Conservation (phyloP, 2,797 vertebrate species). For the Micromesistius poutassou region DNA sequence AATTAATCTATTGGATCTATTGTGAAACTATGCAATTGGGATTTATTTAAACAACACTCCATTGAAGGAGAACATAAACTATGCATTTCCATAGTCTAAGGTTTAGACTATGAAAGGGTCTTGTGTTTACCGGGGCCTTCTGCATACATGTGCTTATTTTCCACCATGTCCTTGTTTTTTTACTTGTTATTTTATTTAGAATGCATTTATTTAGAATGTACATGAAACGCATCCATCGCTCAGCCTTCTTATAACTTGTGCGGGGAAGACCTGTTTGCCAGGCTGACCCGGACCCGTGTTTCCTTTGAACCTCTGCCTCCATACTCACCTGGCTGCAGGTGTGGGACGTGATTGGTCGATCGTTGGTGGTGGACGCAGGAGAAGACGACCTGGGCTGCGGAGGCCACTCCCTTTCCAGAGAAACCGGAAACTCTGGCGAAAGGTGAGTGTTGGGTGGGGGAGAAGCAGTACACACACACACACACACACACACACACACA, state of each 20-base stretch:
- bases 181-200: too few relatives aligned
- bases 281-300: too few relatives aligned
- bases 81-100: too few relatives aligned
- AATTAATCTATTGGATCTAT: background rate
- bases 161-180: too few relatives aligned
- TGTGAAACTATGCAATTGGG: background rate
- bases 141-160: too few relatives aligned
- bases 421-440: slow-evolving; percentile 86
- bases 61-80: too few relatives aligned
- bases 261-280: too few relatives aligned
- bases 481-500: background rate
- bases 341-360: slow-evolving; percentile 88
- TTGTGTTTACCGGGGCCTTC: too few relatives aligned
- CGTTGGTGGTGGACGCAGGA: slow-evolving; percentile 80
- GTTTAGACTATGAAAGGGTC: too few relatives aligned
- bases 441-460: slow-evolving; percentile 63
- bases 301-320: background rate
- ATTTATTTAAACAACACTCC: background rate
- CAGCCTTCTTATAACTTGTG: too few relatives aligned
- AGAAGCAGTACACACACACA: background rate
- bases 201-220: too few relatives aligned
- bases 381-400: slow-evolving; percentile 87
- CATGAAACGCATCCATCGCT: too few relatives aligned
- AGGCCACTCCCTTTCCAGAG: slow-evolving; percentile 75
- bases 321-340: slow-evolving; percentile 67